phyloP scores from a whole-genome alignment of 2,888 invertebrate genomes.

The Bellardia pandia region DNA sequence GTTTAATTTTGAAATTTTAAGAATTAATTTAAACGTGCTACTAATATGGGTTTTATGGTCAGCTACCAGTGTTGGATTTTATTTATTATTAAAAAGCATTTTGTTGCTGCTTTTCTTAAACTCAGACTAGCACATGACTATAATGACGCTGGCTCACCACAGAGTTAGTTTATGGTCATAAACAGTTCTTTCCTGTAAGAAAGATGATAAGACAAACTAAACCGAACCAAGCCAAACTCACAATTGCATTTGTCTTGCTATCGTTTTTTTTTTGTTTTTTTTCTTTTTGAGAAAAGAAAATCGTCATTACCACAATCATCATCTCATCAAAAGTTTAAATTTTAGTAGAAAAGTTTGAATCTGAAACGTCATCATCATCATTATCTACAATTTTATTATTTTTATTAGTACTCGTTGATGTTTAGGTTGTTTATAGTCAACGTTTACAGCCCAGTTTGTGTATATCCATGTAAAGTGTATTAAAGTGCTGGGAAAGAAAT shows the following conservation, averaged over 20 bases:
- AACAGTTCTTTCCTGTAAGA: conserved; percentile 10
- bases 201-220: conserved; percentile 17
- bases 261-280: background rate
- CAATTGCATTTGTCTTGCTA: background rate
- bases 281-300: conserved; percentile 8
- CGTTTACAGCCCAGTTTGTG: conserved; percentile 24
- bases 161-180: background rate
- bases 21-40: conserved; percentile 70
- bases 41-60: conserved; percentile 69
- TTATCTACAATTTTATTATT: conserved; percentile 28
- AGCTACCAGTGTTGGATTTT: conserved; percentile 64
- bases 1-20: conserved; percentile 59
- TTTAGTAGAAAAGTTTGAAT: conserved; percentile 5
- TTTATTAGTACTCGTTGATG: conserved; percentile 33
- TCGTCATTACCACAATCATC: conserved; percentile 34
- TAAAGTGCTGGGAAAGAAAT: conserved; percentile 69
- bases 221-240: conserved; percentile 11
- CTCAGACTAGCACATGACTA: too few relatives aligned
- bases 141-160: conserved; percentile 18
- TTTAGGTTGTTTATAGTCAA: conserved; percentile 25
- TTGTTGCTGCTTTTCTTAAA: conserved; percentile 9
- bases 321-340: conserved; percentile 45
- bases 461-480: conserved; percentile 47
- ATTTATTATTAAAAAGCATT: conserved; percentile 7
- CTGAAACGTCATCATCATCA: conserved; percentile 41